A percentile compares a stretch with the other conserved stretches of the same genome.
These are phyloP conservation scores for Lithosia quadra DNA, from an alignment of 2,888 invertebrate genomes.

Conservation along the genomic window DNA sequence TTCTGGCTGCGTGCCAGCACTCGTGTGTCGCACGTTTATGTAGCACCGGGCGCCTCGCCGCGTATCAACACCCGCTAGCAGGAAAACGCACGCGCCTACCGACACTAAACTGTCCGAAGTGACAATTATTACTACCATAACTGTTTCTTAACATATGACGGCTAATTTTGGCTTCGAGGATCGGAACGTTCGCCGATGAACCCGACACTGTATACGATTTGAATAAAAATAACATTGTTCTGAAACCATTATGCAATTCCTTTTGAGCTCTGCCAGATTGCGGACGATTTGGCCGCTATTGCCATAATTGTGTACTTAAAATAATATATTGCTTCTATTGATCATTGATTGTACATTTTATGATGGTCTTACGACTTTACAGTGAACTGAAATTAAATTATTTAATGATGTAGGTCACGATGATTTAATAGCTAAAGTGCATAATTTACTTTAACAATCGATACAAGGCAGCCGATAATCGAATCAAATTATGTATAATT, in stretches of 20 bases:
- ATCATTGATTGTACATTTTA: slow-evolving; percentile 4
- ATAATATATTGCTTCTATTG: slow-evolving; percentile 31
- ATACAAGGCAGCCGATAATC: not conserved
- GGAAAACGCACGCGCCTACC: slow-evolving; percentile 12
- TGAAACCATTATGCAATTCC: slow-evolving; percentile 62
- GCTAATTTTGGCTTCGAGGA: slow-evolving; percentile 70
- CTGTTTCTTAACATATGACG: slow-evolving; percentile 65
- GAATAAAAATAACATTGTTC: slow-evolving; percentile 67
- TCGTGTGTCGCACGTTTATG: slow-evolving; percentile 31
- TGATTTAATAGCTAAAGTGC: not conserved
- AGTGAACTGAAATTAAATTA: not conserved
- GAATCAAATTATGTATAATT: not conserved
- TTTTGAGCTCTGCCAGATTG: slow-evolving; percentile 57
- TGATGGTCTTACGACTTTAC: not conserved
- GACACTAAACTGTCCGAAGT: slow-evolving; percentile 50
- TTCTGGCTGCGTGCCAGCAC: slow-evolving; percentile 61
- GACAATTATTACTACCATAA: slow-evolving; percentile 80
- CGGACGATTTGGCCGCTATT: slow-evolving; percentile 32
- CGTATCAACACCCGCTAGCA: slow-evolving; percentile 24
- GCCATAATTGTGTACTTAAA: slow-evolving; percentile 36
- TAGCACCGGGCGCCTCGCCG: slow-evolving; percentile 10
- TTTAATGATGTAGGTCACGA: not conserved
- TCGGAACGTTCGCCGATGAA: slow-evolving; percentile 62
- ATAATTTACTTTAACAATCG: not conserved
- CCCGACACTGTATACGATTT: slow-evolving; percentile 58